phyloP scores from a whole-genome alignment of 1,140 invertebrate species.

The Neelides sp. region DNA sequence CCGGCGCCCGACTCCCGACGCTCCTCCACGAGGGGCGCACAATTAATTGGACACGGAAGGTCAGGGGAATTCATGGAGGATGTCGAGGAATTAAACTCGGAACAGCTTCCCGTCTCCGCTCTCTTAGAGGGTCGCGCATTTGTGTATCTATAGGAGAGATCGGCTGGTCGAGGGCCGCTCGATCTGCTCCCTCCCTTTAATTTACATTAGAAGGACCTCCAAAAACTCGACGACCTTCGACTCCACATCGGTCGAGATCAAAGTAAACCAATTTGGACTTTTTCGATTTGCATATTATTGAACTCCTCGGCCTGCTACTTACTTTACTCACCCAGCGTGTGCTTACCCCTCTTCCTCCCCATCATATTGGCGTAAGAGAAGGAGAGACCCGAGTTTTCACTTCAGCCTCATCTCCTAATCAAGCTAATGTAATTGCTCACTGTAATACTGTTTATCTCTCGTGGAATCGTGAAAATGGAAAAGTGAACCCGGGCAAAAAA shows the following conservation, averaged over 20 bases:
- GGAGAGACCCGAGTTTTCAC: too few species aligned
- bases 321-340: too few species aligned
- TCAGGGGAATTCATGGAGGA: slow-evolving; percentile 6
- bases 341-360: too few species aligned
- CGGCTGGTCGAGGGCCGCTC: neutral
- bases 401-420: too few species aligned
- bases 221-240: slow-evolving; percentile 28
- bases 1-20: too few species aligned
- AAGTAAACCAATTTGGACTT: slow-evolving; percentile 25
- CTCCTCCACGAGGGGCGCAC: neutral
- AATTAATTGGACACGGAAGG: neutral
- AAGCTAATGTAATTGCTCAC: too few species aligned
- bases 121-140: neutral
- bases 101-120: neutral
- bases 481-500: too few species aligned
- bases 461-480: too few species aligned
- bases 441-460: too few species aligned
- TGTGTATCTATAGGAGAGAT: slow-evolving; percentile 3
- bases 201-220: slow-evolving; percentile 8
- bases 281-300: slow-evolving; percentile 25
- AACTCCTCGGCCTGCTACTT: too few species aligned
- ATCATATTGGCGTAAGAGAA: too few species aligned
- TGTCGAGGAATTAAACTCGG: slow-evolving; percentile 3
- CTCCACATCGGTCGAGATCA: slow-evolving; percentile 21
- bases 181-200: neutral